Evolutionary conservation across 2,113 vertebrate genomes (phyloP).

Genomic region (Centrocercus urophasianus): DNA sequence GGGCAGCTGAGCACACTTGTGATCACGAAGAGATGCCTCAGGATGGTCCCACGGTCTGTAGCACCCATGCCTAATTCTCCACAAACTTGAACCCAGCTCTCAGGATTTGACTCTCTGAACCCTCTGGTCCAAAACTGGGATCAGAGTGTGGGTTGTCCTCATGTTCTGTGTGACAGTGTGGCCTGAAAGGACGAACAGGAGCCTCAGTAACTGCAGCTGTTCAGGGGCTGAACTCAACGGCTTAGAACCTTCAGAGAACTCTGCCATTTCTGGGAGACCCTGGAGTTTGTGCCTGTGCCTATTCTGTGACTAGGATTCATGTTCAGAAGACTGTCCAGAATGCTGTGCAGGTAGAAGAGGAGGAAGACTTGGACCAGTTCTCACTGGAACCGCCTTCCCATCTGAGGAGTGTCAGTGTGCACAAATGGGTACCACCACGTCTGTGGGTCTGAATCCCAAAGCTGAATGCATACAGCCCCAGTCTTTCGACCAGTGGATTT

Average conservation of each 20-base stretch:
- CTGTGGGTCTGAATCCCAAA: neutral
- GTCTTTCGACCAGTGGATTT: neutral
- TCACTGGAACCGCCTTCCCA: neutral
- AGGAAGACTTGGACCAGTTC: neutral
- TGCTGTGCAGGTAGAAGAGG: neutral
- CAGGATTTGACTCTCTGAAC: neutral
- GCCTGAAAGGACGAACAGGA: neutral
- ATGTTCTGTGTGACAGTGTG: rapidly evolving
- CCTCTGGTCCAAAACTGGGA: neutral
- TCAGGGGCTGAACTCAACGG: neutral
- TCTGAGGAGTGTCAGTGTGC: neutral
- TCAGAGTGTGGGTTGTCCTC: neutral
- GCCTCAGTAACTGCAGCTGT: neutral
- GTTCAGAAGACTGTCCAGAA: neutral
- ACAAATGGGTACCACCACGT: neutral
- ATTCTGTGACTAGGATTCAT: neutral
- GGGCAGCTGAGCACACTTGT: neutral
- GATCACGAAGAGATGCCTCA: neutral
- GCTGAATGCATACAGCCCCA: neutral
- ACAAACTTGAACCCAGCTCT: neutral
- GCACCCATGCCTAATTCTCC: neutral
- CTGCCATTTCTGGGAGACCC: neutral
- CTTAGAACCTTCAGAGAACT: neutral
- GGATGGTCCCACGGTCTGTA: neutral
- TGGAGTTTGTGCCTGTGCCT: neutral